These are phyloP conservation scores for Melieria omissa DNA, from an alignment of 2,888 invertebrate species.

Conservation along the genomic window DNA sequence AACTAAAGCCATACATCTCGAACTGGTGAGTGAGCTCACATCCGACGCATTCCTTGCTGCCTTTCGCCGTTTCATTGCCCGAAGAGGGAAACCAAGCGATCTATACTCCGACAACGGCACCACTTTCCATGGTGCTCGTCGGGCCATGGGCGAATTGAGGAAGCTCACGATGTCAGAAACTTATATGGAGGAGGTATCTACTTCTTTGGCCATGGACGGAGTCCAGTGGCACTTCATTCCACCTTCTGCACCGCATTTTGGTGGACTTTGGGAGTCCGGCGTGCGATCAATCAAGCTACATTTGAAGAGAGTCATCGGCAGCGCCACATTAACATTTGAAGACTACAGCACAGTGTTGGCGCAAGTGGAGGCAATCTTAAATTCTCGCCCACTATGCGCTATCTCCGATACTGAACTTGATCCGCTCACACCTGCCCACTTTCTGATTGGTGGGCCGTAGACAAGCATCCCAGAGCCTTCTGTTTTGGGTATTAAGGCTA, in stretches of 20 bases:
- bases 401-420: too few species aligned
- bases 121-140: slow-evolving; percentile 32
- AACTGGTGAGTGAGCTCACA: slow-evolving; percentile 34
- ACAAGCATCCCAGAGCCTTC: too few species aligned
- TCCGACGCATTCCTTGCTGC: slow-evolving; percentile 27
- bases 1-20: background rate
- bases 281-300: slow-evolving; percentile 9
- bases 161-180: slow-evolving; percentile 11
- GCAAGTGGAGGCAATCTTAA: background rate
- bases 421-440: too few species aligned
- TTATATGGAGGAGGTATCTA: slow-evolving; percentile 15
- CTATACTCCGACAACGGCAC: slow-evolving; percentile 34
- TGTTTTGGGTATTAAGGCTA: too few species aligned
- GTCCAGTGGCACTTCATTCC: slow-evolving; percentile 41
- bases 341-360: background rate
- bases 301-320: slow-evolving; percentile 7
- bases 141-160: slow-evolving; percentile 18
- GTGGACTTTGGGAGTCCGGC: slow-evolving; percentile 40
- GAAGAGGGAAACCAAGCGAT: slow-evolving; percentile 29
- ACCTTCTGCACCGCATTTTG: slow-evolving; percentile 38
- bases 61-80: slow-evolving; percentile 30
- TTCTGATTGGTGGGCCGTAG: too few species aligned
- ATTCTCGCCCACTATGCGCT: too few species aligned
- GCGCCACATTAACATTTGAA: background rate
- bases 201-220: slow-evolving; percentile 28